phyloP scores from a whole-genome alignment of 2,888 invertebrate species.

The Pristionchus japonicus region DNA sequence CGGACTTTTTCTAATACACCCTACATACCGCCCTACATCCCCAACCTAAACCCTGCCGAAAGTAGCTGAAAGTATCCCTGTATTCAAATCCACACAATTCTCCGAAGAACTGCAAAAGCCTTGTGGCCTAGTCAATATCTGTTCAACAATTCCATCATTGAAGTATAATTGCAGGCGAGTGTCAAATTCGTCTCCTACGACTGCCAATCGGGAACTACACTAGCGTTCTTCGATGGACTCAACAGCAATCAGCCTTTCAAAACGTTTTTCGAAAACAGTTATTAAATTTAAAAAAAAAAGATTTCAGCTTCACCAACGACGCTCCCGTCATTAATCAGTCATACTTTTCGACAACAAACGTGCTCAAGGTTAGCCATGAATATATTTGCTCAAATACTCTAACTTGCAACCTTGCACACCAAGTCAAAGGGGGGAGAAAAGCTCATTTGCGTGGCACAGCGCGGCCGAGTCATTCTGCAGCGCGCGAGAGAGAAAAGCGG shows the following conservation, averaged over 20 bases:
- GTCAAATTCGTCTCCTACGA: background rate
- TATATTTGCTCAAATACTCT: background rate
- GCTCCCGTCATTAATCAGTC: background rate
- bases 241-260: background rate
- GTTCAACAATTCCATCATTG: too few relatives aligned
- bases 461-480: background rate
- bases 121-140: too few relatives aligned
- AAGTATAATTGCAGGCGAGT: background rate
- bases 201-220: background rate
- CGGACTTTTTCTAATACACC: too few relatives aligned
- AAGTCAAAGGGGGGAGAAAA: too few relatives aligned
- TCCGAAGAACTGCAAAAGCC: too few relatives aligned
- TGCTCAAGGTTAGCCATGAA: background rate
- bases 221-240: background rate
- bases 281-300: background rate
- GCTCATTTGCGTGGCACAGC: too few relatives aligned
- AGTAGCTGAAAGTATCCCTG: too few relatives aligned
- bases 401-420: too few relatives aligned
- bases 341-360: background rate
- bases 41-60: too few relatives aligned
- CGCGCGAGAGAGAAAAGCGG: too few relatives aligned
- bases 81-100: too few relatives aligned
- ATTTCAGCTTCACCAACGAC: background rate
- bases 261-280: background rate
- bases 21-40: too few relatives aligned